Percentiles rank a stretch among this genome's conserved stretches.
Evolutionary conservation across 2,113 vertebrate species (phyloP).

Genomic region (Pogonocichla stellata): DNA sequence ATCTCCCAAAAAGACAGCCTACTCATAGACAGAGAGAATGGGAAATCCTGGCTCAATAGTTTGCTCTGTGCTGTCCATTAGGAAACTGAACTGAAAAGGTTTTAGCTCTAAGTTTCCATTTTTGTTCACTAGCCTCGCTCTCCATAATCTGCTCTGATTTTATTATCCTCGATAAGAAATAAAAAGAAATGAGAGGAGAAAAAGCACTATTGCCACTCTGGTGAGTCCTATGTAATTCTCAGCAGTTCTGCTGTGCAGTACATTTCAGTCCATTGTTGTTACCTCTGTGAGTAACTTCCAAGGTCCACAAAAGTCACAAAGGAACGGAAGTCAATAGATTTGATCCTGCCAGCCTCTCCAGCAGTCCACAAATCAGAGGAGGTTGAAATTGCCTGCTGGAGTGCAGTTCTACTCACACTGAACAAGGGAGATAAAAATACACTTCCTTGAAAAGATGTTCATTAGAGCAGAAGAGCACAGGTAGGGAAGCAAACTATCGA

Average conservation of each 20-base stretch:
- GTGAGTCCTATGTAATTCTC: not conserved
- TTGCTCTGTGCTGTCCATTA: not conserved
- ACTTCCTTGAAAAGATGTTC: not conserved
- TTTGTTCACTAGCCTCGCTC: not conserved
- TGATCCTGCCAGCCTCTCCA: not conserved
- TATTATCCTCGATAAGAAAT: not conserved
- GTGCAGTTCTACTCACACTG: not conserved
- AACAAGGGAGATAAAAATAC: conserved; percentile 6
- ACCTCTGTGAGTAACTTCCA: not conserved
- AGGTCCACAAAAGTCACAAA: not conserved
- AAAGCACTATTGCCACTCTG: not conserved
- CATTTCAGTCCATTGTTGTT: not conserved
- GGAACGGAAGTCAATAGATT: not conserved
- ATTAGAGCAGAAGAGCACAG: not conserved
- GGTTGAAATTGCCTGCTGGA: conserved; percentile 14
- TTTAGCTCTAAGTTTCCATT: not conserved
- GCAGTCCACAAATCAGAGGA: not conserved
- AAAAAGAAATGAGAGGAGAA: not conserved
- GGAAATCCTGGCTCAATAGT: not conserved
- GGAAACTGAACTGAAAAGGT: not conserved
- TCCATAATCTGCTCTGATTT: not conserved
- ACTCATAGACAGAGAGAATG: not conserved
- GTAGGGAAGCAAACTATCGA: not conserved
- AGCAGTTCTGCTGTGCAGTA: not conserved
- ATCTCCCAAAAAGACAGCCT: not conserved